Conservation (phyloP, 1,140 invertebrate genomes). For the Myzus persicae region DNA sequence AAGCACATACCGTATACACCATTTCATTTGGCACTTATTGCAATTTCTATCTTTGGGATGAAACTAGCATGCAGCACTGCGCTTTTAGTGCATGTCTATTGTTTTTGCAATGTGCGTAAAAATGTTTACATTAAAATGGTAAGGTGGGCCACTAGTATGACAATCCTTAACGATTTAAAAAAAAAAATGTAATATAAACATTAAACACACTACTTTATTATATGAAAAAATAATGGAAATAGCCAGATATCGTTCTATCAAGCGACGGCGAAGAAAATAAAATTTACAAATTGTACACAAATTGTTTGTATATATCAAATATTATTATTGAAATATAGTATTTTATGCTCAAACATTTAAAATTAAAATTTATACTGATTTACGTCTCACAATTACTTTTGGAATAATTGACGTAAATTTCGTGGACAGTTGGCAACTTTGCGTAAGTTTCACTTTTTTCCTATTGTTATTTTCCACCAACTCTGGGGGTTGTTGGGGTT, state of each 20-base stretch:
- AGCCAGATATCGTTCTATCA: not conserved
- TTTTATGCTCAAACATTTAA: not conserved
- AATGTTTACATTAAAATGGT: not conserved
- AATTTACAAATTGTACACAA: not conserved
- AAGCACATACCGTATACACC: not conserved
- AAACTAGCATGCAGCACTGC: not conserved
- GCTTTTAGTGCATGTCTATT: not conserved
- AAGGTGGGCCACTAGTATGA: not conserved
- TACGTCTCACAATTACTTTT: not conserved
- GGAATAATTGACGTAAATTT: not conserved
- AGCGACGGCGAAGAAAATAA: not conserved
- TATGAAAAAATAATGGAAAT: not conserved
- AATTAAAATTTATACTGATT: not conserved
- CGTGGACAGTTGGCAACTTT: not conserved
- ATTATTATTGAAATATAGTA: not conserved
- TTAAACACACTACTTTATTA: not conserved
- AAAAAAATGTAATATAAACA: too few species aligned
- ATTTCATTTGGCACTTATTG: not conserved
- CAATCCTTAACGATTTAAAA: not conserved
- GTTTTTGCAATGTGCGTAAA: not conserved
- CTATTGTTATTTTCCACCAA: not conserved
- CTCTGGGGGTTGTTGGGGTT: not conserved
- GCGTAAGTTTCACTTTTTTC: not conserved
- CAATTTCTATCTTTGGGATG: not conserved
- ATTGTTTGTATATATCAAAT: not conserved